Evolutionary conservation across 2,888 invertebrate species (phyloP), one percentile per base, ranked within the genome.

Genomic region (Diplolepis rosae): DNA sequence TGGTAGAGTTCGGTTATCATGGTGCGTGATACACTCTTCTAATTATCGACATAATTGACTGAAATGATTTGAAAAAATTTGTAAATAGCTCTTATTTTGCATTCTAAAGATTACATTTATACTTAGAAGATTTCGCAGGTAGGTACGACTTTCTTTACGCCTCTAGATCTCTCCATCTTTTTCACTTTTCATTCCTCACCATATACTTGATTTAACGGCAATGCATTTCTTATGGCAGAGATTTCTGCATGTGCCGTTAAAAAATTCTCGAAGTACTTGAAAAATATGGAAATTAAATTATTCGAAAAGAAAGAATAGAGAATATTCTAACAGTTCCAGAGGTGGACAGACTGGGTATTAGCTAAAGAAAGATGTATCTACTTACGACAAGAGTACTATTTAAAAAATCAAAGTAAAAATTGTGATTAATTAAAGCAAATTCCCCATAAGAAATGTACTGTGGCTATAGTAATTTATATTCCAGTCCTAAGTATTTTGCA

Each of bases 191-290:
- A 52, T 65, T 71, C 28, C 71, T 32, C 22, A 6, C 11, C 32
- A 24, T 39, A 13, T 1, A 51, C 68, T 45, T 70, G 67, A 68
- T 79, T 78, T 78, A 80, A 83, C 81, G 84, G 83, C 85, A 84
- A 88, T 87, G 86, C 88, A 88, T 87, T 88, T 88, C 88, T 88
- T 88, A 88, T 88, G 88, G 88, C 84, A 78, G 77, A 84, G 80
- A 24, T 61, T 61, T 42, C 68, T 73, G 77, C 73, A 71, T 77
- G 80, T 84, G 83, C 85, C 83, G 79, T 81, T 80, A 77, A 73
- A 56, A 27, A 48, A 51, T 54, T 24, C 3, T 68, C 48, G 15
- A 50, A 67, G 68, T 32, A 27, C 39, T 68, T 32, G 13, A 61
- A 71, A 18, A 65, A 2, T 18, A 42, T 32, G 4, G 32, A 39